Percentiles rank a stretch among this genome's conserved stretches.
Conservation (phyloP, 2,888 invertebrate genomes). For the Lochmaea crataegi region DNA sequence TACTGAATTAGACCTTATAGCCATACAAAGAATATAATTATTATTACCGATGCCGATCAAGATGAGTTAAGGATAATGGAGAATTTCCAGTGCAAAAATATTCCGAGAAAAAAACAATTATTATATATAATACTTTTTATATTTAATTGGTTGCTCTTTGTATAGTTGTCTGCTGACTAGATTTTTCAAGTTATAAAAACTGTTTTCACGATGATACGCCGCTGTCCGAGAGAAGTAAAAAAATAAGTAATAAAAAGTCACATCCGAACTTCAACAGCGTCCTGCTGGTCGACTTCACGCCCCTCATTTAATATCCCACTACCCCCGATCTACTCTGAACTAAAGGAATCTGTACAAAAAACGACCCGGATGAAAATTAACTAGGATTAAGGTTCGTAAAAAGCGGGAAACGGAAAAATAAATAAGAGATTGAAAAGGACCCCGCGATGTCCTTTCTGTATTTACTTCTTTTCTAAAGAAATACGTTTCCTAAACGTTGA, state of each 20-base stretch:
- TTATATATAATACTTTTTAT: no score
- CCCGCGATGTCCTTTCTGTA: constrained; percentile 11
- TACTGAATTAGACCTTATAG: no score
- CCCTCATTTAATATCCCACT: constrained; percentile 51
- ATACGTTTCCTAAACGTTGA: not conserved
- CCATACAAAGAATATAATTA: no score
- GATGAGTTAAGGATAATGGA: no score
- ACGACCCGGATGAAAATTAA: constrained; percentile 62
- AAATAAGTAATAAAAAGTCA: constrained; percentile 37
- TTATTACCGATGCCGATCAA: no score
- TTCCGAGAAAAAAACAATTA: no score
- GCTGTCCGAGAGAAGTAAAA: constrained; percentile 29
- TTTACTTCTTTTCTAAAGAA: constrained; percentile 1
- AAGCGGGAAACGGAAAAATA: constrained; percentile 65
- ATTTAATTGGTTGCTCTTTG: no score
- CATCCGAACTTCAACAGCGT: constrained; percentile 42
- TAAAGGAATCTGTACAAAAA: constrained; percentile 51
- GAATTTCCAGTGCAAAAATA: no score
- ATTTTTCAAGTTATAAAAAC: no score
- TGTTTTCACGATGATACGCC: constrained; percentile 17
- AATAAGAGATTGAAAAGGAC: constrained; percentile 55
- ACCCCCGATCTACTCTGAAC: constrained; percentile 37
- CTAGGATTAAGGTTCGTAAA: constrained; percentile 62
- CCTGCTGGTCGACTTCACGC: constrained; percentile 60
- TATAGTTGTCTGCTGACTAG: no score